Evolutionary conservation across 2,113 vertebrate species (phyloP).

Genomic region (Tinamus guttatus): DNA sequence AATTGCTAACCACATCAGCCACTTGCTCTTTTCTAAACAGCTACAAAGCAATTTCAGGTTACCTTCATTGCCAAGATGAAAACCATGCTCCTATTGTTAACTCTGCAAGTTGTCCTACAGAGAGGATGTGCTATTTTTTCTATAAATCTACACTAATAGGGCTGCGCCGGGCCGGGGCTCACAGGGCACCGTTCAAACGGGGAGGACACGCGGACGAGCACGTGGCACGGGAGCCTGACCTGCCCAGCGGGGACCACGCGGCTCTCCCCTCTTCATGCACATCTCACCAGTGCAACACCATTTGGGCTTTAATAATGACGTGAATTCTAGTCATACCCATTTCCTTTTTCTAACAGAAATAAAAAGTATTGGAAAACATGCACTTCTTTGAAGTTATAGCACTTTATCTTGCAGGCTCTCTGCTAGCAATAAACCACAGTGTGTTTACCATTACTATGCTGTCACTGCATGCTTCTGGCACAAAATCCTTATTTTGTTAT

Average conservation of each 20-base stretch:
- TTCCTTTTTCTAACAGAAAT: neutral
- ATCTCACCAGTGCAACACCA: neutral
- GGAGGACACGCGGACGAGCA: neutral
- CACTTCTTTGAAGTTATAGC: neutral
- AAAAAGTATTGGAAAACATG: neutral
- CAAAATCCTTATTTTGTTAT: constrained; percentile 31
- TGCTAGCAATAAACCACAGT: constrained; percentile 37
- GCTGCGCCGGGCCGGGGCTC: neutral
- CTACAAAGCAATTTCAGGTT: neutral
- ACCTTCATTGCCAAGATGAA: neutral
- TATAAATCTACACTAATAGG: neutral
- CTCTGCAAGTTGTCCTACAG: neutral
- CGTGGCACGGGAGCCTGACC: neutral
- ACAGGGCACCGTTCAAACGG: neutral
- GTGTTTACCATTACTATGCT: constrained; percentile 22
- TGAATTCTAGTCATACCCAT: neutral
- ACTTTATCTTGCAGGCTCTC: constrained; percentile 18
- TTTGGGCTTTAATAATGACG: neutral
- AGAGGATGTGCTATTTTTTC: neutral
- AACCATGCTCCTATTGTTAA: neutral
- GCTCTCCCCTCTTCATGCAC: neutral
- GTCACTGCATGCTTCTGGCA: constrained; percentile 12
- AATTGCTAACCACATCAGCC: neutral
- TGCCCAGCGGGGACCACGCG: accelerated
- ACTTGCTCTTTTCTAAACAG: neutral